Evolutionary conservation across 2,888 invertebrate species (phyloP).

Genomic region (Carcina quercana): DNA sequence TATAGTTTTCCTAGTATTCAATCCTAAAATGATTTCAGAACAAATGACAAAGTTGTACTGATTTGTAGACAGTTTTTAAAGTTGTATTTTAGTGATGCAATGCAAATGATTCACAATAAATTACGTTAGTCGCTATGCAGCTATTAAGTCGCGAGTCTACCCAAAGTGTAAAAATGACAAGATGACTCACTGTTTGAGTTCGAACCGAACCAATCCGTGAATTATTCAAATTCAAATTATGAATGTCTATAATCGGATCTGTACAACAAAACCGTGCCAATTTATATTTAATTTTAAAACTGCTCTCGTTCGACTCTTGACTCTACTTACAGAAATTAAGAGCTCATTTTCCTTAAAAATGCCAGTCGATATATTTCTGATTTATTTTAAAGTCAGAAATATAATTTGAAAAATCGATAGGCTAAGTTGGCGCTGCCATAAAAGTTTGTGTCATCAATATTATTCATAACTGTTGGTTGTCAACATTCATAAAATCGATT

Average conservation of each 20-base stretch:
- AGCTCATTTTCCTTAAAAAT: not conserved
- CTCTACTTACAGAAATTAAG: constrained; percentile 6
- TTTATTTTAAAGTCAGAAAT: not conserved
- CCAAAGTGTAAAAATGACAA: constrained; percentile 14
- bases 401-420: not conserved
- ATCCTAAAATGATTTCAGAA: no score
- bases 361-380: not conserved
- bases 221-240: constrained; percentile 34
- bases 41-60: no score
- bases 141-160: constrained; percentile 8
- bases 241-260: constrained; percentile 31
- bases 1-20: no score
- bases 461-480: not conserved
- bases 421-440: not conserved
- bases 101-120: no score
- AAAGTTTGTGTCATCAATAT: not conserved
- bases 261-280: constrained; percentile 19
- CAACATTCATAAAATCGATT: constrained; percentile 6
- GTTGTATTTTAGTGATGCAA: no score
- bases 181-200: constrained; percentile 20
- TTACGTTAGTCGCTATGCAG: not conserved
- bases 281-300: constrained; percentile 15
- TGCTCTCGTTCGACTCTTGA: constrained; percentile 10
- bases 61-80: no score
- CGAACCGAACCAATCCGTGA: constrained; percentile 13